Evolutionary conservation across 2,888 invertebrate species (phyloP).

Genomic region (Parnassius mnemosyne): DNA sequence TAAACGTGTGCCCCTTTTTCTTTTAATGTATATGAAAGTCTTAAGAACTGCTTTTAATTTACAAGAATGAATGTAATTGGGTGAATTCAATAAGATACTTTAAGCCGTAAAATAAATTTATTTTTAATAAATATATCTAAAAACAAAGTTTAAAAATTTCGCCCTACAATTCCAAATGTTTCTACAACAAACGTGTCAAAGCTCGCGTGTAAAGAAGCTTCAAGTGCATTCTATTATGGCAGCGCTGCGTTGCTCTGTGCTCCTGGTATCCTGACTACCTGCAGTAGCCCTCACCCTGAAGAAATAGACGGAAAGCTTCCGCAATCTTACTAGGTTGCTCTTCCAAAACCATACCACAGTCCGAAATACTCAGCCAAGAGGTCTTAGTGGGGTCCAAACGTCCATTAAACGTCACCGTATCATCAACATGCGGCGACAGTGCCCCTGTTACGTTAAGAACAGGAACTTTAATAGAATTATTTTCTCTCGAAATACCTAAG

Average conservation of each 20-base stretch:
- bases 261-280: constrained; percentile 67
- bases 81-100: constrained; percentile 13
- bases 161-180: constrained; percentile 66
- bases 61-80: no score
- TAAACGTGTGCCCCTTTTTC: no score
- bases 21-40: no score
- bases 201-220: constrained; percentile 74
- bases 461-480: constrained; percentile 87
- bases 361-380: constrained; percentile 99
- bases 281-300: constrained; percentile 99
- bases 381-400: constrained; percentile 97
- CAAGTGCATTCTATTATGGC: constrained; percentile 68
- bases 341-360: constrained; percentile 98
- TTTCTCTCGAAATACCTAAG: constrained; percentile 86
- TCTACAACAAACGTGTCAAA: constrained; percentile 72
- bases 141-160: constrained; percentile 70
- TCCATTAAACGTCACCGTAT: constrained; percentile 97
- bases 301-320: constrained; percentile 97
- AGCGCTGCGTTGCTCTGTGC: constrained; percentile 14
- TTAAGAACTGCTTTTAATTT: no score
- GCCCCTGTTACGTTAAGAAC: constrained; percentile 97
- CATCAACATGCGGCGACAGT: constrained; percentile 96
- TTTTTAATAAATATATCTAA: constrained; percentile 70
- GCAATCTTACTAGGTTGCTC: constrained; percentile 98
- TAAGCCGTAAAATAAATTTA: constrained; percentile 73